Percentiles rank a stretch among this genome's conserved stretches.
Conservation (phyloP, 2,797 vertebrate species). For the Avahi laniger region DNA sequence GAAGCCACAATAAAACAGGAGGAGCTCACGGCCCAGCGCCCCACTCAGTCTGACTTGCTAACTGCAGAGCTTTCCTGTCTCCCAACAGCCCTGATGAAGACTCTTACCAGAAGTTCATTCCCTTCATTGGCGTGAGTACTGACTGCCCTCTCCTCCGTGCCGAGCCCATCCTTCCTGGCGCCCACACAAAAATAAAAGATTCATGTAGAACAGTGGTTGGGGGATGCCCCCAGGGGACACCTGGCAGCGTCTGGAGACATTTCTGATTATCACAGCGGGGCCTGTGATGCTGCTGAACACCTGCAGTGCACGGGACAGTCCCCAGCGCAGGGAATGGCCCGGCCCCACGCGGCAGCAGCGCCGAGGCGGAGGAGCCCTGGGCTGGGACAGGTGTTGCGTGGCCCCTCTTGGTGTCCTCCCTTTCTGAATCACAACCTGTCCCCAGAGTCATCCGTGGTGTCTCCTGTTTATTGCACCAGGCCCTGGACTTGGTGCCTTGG, state of each 20-base stretch:
- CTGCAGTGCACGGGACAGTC: neutral
- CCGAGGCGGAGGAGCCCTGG: accelerated
- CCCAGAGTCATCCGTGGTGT: neutral
- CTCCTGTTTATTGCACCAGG: neutral
- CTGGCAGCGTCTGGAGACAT: neutral
- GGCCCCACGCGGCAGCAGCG: neutral
- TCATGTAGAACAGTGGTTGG: neutral
- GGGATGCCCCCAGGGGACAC: neutral
- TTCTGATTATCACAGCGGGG: neutral
- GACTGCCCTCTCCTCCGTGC: neutral
- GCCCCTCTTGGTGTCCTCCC: neutral
- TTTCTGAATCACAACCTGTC: neutral
- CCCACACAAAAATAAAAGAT: too few species aligned
- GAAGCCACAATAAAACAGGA: neutral
- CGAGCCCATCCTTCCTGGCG: neutral
- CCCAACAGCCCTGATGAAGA: slow-evolving; percentile 91
- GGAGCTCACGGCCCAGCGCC: neutral
- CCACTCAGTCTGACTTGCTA: neutral
- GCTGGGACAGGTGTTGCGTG: neutral
- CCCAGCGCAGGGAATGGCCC: too few species aligned
- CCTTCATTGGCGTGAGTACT: slow-evolving; percentile 93
- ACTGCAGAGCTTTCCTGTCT: slow-evolving; percentile 28
- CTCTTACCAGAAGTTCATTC: slow-evolving; percentile 96
- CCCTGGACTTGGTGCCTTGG: neutral
- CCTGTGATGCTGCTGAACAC: neutral